Base-by-base conservation (phyloP, 2,888 invertebrate genomes). In the Rhopalosiphum nymphaeae region DNA sequence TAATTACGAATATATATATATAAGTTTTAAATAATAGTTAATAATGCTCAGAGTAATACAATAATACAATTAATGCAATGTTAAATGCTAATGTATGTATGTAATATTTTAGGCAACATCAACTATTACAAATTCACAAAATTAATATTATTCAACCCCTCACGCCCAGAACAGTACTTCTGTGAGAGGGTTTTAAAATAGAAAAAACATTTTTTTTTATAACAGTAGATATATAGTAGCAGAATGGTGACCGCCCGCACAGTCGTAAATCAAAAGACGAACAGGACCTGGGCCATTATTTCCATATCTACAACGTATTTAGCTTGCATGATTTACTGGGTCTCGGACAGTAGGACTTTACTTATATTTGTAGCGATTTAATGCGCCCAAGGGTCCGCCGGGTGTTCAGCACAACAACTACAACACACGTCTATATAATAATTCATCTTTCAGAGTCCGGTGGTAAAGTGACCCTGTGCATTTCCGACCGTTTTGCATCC, bases 351-450 rank as follows among this genome's bases (percentile, higher is more conserved):
- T 21, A 36, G 92, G 78, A 89, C 88, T 93, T 89, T 78, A 93
- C 92, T 93, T 89, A 94, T 94, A 94, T 94, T 94, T 94, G 94
- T 94, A 90, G 94, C 94, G 94, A 94, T 94, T 94, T 91, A 94
- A 94, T 94, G 94, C 94, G 94, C 49, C 86, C 86, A 85, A 87
- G 94, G 94, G 94, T 94, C 93, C 93, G 91, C 94, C 91, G 94
- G 94, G 94, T 90, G 93, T 93, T 93, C 85, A 25, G 78, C 88
- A 53, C 67, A 42, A 57, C 87, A 42, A 61, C 92, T 46, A 36
- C 90, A 11, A 89, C 44, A 16, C 46, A 67, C 56, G 86, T 56
- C 67, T 57, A 26, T 87, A 92, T 85, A 90, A 93, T 93, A 93
- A 93, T 93, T 93, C 93, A 93, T 93, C 56, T 89, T 61, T 78